Evolutionary conservation across 2,888 invertebrate species (phyloP), one percentile per base, ranked within the genome.

Genomic region (Tinea trinotella): DNA sequence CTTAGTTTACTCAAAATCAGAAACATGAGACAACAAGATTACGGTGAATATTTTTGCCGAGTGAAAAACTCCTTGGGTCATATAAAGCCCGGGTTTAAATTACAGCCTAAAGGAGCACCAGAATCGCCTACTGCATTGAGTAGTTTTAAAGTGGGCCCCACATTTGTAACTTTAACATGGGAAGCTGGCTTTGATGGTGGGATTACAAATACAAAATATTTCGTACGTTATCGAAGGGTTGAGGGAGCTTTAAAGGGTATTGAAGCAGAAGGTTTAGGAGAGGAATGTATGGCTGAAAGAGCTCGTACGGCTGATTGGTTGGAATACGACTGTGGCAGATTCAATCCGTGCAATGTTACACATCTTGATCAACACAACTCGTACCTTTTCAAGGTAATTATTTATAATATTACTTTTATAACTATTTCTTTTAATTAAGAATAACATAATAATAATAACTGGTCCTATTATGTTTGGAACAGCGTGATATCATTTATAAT

Each of bases 161-260:
- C 92, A 55, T 93, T 89, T 65, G 93, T 96, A 0, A 91, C 93
- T 0, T 80, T 97, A 15, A 88, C 90, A 56, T 97, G 96, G 96
- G 93, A 94, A 65, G 91, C 94, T 0, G 96, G 96, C 0, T 97
- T 97, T 70, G 94, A 97, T 71, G 97, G 97, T 0, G 97, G 97
- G 0, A 78, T 95, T 54, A 90, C 91, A 50, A 94, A 92, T 64
- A 96, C 96, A 0, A 95, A 95, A 68, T 95, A 94, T 77, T 94
- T 94, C 65, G 92, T 95, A n/a, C 90, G 91, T 24, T 95, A 94
- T 70, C 90, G 91, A 46, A 89, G 93, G 20, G 90, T 92, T 0
- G 87, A 90, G 0, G 75, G 77, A 64, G 88, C 88, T 1, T 87
- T 88, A 3, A 89, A 90, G 55, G 90, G 90, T 60, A 87, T 87